phyloP scores from a whole-genome alignment of 2,113 vertebrate genomes.

The Gasterosteus nipponicus region DNA sequence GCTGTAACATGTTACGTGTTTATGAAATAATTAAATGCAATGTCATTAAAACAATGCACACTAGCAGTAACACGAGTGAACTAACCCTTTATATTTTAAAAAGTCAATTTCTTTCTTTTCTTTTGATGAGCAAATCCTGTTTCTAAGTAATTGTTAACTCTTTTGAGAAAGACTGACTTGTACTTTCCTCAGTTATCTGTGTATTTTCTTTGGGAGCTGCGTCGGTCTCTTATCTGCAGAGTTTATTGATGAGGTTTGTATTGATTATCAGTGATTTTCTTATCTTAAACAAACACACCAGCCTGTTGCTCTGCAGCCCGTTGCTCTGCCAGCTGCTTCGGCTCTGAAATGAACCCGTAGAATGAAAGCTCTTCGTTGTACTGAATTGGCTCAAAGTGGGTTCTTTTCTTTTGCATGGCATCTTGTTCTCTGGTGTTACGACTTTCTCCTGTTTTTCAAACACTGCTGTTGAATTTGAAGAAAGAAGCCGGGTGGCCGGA shows the following conservation, averaged over 20 bases:
- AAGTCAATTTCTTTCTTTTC: neutral
- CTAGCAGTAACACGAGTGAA: neutral
- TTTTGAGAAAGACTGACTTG: neutral
- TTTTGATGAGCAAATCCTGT: neutral
- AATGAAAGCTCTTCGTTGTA: neutral
- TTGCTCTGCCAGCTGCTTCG: neutral
- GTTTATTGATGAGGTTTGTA: constrained; percentile 57
- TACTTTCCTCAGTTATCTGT: constrained; percentile 31
- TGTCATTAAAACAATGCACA: neutral
- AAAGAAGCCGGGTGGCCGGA: neutral
- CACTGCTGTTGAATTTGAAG: neutral
- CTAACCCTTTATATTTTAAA: neutral
- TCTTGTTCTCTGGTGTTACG: neutral
- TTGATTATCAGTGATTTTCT: constrained; percentile 64
- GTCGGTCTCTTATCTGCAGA: constrained; percentile 53
- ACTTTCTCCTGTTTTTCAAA: neutral
- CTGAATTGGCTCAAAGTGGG: neutral
- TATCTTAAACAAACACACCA: constrained; percentile 69
- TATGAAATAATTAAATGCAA: constrained; percentile 15
- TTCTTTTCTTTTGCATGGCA: neutral
- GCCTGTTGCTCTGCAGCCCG: constrained; percentile 49
- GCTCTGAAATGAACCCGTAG: neutral
- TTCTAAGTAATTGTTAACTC: neutral
- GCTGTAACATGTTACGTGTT: constrained; percentile 17
- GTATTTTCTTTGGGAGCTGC: constrained; percentile 45